These are phyloP conservation scores for Xestia ashworthii DNA, from an alignment of 2,888 invertebrate genomes.

Conservation along the genomic window DNA sequence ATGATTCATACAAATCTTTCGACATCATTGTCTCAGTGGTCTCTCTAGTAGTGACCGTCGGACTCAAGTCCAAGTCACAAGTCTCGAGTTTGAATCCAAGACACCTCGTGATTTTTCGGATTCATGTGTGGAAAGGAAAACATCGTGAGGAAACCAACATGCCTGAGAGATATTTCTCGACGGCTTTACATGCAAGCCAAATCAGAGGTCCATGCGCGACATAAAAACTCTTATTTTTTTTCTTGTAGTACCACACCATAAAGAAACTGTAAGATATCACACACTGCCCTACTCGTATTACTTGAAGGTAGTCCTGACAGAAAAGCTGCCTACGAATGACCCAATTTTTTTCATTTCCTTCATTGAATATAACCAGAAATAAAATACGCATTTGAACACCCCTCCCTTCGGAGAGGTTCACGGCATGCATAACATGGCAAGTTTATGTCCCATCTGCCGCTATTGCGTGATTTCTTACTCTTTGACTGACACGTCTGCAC, in stretches of 20 bases:
- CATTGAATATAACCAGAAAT: background rate
- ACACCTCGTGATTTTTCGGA: no score
- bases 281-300: background rate
- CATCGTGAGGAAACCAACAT: no score
- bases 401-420: background rate
- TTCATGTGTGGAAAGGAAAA: no score
- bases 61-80: no score
- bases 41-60: no score
- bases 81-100: no score
- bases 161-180: no score
- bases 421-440: background rate
- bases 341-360: conserved; percentile 5
- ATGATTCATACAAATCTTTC: background rate
- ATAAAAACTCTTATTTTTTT: no score
- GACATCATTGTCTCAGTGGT: no score
- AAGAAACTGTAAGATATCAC: background rate
- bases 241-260: no score
- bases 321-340: background rate
- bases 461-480: conserved; percentile 38
- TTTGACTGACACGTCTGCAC: conserved; percentile 19
- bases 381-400: conserved; percentile 17
- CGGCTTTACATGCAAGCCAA: no score
- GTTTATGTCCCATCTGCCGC: conserved; percentile 9
- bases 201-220: no score
- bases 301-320: background rate